A percentile compares a stretch with the other conserved stretches of the same genome.
Conservation (phyloP, 2,113 vertebrate genomes). For the Silurus asotus region DNA sequence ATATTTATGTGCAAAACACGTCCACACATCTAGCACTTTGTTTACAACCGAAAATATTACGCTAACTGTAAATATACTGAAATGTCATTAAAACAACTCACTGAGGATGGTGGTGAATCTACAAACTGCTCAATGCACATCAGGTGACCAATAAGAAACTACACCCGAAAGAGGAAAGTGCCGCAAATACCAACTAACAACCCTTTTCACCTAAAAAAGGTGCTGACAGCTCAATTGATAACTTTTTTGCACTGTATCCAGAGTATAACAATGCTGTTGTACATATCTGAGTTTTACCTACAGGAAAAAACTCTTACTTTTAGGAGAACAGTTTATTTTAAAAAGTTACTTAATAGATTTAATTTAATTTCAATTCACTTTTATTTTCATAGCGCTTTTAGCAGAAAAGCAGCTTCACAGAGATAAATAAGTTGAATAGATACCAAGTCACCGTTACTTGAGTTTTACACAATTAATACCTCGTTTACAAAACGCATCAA, state of each 20-base stretch:
- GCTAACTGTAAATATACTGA: constrained; percentile 52
- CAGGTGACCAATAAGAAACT: background rate
- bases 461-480: background rate
- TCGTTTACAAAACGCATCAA: background rate
- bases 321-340: background rate
- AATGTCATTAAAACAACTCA: constrained; percentile 43
- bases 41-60: background rate
- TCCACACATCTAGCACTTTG: constrained; percentile 9
- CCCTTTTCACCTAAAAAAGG: background rate
- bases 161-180: background rate
- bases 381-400: too few species aligned
- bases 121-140: constrained; percentile 17
- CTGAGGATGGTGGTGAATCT: constrained; percentile 21
- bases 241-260: background rate
- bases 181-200: background rate
- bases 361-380: too few species aligned
- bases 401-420: too few species aligned
- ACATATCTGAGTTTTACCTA: background rate
- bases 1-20: constrained; percentile 48
- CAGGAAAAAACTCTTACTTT: background rate
- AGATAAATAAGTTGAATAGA: too few species aligned
- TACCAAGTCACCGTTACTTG: background rate
- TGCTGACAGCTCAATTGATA: background rate
- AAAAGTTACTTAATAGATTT: background rate
- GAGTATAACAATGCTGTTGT: background rate